Evolutionary conservation across 1,140 invertebrate species (phyloP).

Genomic region (Pogonus chalceus): DNA sequence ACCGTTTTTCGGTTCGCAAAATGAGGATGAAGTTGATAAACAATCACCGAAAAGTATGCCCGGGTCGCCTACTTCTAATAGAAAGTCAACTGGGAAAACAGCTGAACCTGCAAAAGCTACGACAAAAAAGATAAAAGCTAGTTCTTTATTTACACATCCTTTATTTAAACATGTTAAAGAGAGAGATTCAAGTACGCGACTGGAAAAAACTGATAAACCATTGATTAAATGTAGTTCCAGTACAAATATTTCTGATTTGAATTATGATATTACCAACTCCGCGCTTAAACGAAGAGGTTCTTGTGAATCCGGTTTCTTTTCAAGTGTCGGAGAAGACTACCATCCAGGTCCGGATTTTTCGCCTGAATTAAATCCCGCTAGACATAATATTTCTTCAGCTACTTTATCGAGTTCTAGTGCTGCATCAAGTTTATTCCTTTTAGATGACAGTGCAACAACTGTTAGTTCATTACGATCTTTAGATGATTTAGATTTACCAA

Average conservation of each 20-base stretch:
- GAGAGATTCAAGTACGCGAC: background rate
- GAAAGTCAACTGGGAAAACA: conserved; percentile 26
- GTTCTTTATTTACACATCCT: conserved; percentile 41
- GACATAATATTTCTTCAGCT: conserved; percentile 26
- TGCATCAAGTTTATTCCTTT: conserved; percentile 46
- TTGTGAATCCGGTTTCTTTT: conserved; percentile 82
- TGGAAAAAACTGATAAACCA: conserved; percentile 12
- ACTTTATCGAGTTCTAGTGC: conserved; percentile 46
- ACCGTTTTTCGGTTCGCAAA: conserved; percentile 37
- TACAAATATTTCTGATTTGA: conserved; percentile 32
- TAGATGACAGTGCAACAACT: conserved; percentile 40
- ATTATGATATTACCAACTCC: conserved; percentile 17
- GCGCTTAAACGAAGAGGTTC: conserved; percentile 61
- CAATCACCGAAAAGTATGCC: conserved; percentile 39
- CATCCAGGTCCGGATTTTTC: background rate
- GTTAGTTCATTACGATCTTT: conserved; percentile 46
- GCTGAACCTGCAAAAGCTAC: conserved; percentile 13
- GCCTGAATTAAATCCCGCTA: background rate
- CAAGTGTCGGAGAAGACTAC: conserved; percentile 64
- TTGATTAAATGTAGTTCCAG: conserved; percentile 34
- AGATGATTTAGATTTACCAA: conserved; percentile 44
- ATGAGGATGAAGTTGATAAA: conserved; percentile 24
- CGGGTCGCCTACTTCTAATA: conserved; percentile 35
- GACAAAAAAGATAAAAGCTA: conserved; percentile 33
- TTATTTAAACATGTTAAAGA: conserved; percentile 32